These are phyloP conservation scores for Pelodytes ibericus DNA, from an alignment of 2,797 vertebrate genomes.

Conservation along the genomic window DNA sequence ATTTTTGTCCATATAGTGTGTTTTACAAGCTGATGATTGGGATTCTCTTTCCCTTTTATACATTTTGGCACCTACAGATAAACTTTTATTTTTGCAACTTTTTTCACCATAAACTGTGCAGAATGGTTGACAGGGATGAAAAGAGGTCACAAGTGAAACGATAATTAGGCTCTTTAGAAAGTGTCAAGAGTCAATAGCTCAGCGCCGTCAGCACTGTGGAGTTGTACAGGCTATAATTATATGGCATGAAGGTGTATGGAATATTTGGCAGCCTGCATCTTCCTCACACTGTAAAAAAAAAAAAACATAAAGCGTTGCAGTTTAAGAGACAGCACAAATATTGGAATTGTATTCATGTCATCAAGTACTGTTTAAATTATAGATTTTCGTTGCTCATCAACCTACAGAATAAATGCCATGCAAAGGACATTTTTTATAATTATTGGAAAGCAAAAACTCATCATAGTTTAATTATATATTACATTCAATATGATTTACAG, in stretches of 20 bases:
- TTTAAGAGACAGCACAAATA: conserved; percentile 61
- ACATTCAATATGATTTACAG: too few relatives aligned
- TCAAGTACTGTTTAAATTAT: conserved; percentile 26
- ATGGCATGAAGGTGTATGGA: conserved; percentile 78
- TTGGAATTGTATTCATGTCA: conserved; percentile 41
- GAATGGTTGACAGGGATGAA: conserved; percentile 80
- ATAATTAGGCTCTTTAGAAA: conserved; percentile 85
- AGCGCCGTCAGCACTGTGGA: conserved; percentile 76
- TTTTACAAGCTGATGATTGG: too few relatives aligned
- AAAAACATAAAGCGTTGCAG: conserved; percentile 58
- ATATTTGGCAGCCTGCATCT: conserved; percentile 78
- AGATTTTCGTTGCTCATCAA: background rate
- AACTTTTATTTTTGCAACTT: conserved; percentile 64
- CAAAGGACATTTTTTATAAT: background rate
- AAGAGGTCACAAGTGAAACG: conserved; percentile 81
- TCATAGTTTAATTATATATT: too few relatives aligned
- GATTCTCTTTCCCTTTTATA: too few relatives aligned
- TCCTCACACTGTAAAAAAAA: conserved; percentile 70
- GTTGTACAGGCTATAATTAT: conserved; percentile 83
- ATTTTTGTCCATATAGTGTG: too few relatives aligned
- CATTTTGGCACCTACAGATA: too few relatives aligned
- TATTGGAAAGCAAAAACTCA: too few relatives aligned
- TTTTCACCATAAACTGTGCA: conserved; percentile 73
- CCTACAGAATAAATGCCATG: background rate
- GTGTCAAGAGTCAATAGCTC: conserved; percentile 84